These are phyloP conservation scores for Drosophila pectinifera DNA, from an alignment of 1,140 invertebrate species.

Conservation along the genomic window DNA sequence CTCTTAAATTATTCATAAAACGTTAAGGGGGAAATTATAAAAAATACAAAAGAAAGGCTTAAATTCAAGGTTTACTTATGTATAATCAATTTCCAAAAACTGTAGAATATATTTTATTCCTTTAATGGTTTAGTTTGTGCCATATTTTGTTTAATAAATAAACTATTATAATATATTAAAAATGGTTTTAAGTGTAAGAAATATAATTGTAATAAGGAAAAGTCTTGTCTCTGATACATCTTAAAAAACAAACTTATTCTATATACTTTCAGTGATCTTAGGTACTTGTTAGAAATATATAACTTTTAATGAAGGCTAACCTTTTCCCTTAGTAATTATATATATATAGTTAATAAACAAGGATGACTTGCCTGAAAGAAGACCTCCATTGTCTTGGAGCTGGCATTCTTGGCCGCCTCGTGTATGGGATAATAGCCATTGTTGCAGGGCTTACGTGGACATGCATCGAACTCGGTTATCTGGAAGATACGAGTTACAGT, in stretches of 20 bases:
- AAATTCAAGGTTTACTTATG: no score
- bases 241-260: no score
- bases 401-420: slow-evolving; percentile 94
- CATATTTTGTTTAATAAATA: no score
- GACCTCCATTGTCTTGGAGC: slow-evolving; percentile 92
- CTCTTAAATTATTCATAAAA: no score
- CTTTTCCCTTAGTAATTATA: not conserved
- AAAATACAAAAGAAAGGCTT: no score
- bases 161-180: no score
- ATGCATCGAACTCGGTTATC: slow-evolving; percentile 90
- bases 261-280: not conserved
- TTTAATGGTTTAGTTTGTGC: no score
- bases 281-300: not conserved
- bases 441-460: slow-evolving; percentile 90
- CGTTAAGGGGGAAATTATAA: not conserved
- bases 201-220: no score
- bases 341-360: not conserved
- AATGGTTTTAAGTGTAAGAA: no score
- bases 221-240: no score
- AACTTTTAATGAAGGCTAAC: not conserved
- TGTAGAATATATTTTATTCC: no score
- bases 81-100: no score
- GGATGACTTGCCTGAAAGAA: slow-evolving; percentile 86
- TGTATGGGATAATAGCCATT: slow-evolving; percentile 96
- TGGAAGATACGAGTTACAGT: slow-evolving; percentile 84